Evolutionary conservation across 2,888 invertebrate species (phyloP), one percentile per base, ranked within the genome.

Genomic region (Adelognathus sp.): DNA sequence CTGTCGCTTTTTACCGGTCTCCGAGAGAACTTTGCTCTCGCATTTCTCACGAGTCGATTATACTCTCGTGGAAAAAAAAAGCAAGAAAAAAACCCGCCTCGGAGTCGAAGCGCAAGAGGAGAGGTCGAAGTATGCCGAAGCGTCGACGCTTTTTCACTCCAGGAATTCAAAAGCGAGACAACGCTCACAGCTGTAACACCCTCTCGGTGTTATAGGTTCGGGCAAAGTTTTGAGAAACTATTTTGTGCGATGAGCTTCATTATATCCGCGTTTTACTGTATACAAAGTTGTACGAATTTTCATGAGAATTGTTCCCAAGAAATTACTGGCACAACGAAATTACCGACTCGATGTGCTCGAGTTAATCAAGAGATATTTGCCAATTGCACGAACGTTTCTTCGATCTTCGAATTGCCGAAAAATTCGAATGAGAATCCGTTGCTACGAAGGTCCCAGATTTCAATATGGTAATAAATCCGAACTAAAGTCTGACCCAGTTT

Each of bases 381-480:
- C 6, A 21, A 18, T 18, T 46, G 9, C 9, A 6, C 16, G 11
- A 6, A 14, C 3, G 4, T 11, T 6, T 41, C 14, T 14, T 14
- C 14, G 39, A 41, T 14, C 39, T 3, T 1, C 39, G 14, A 14
- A 1, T 4, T 11, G 9, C 39, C 14, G 16, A 46, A 4, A 11
- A 46, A 46, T 46, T 46, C 4, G 21, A 18, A 46, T 21, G 9
- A 6, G 7, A 46, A 46, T 11, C 9, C 46, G 16, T 21, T 11
- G 18, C 41, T 33, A 39, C 24, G 9, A 16, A 39, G 11, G 21
- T 41, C 29, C 18, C 11, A 50, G 61, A 71, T 71, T 61, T 52
- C 52, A 16, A 61, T 61, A 18, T 33, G 46, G 52, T 39, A 61
- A 71, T 71, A 39, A 52, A 60, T 52, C 16, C n/a, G 14, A 16